phyloP scores from a whole-genome alignment of 2,797 vertebrate species.

The Garrulus glandarius region DNA sequence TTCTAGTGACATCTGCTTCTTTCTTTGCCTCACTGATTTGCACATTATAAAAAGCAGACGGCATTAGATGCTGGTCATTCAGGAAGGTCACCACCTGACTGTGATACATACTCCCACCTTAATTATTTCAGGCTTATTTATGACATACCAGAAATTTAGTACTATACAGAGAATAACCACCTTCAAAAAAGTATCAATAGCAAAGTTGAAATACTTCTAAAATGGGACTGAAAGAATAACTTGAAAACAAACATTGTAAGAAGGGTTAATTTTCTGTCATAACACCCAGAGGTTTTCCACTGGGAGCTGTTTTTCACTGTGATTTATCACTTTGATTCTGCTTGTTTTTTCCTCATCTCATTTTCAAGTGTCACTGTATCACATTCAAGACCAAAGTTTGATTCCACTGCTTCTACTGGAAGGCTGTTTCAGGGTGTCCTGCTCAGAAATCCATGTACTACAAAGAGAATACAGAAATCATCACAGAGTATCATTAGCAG shows the following conservation, averaged over 20 bases:
- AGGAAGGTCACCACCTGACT: background rate
- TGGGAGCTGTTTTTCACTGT: background rate
- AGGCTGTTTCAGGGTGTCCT: background rate
- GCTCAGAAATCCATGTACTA: background rate
- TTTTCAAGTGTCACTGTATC: background rate
- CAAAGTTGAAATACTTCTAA: background rate
- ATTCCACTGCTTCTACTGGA: background rate
- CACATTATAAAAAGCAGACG: background rate
- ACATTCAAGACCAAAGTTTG: background rate
- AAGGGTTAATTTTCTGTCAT: background rate
- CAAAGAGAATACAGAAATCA: background rate
- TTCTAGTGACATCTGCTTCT: background rate
- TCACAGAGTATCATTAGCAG: background rate
- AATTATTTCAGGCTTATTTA: background rate
- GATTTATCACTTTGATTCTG: background rate
- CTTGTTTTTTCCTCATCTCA: background rate
- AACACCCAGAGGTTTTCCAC: background rate
- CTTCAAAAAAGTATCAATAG: background rate
- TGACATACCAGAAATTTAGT: background rate
- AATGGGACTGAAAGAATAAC: background rate
- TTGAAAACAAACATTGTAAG: background rate
- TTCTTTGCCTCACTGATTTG: conserved; percentile 4
- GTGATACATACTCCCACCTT: background rate
- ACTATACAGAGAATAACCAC: background rate
- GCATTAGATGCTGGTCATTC: background rate